phyloP scores from a whole-genome alignment of 2,888 invertebrate genomes.

The Pasiphila rectangulata region DNA sequence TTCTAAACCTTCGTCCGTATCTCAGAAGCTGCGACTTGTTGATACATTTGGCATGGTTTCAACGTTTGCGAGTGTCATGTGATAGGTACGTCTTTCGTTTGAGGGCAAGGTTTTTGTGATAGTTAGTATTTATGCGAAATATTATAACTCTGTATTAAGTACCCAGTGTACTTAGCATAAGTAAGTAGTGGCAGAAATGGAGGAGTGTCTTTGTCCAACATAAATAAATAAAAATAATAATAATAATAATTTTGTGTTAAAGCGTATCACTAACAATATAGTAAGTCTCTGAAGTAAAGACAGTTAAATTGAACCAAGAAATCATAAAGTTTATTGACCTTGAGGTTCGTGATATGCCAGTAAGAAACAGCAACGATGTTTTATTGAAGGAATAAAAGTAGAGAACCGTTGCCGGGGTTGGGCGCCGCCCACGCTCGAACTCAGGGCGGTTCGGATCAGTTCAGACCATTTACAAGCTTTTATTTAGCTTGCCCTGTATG shows the following conservation, averaged over 20 bases:
- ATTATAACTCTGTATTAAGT: too few species aligned
- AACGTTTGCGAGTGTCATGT: slow-evolving; percentile 19
- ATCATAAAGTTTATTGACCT: neutral
- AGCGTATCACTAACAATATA: neutral
- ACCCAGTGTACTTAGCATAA: too few species aligned
- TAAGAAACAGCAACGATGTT: slow-evolving; percentile 37
- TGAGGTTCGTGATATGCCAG: slow-evolving; percentile 7
- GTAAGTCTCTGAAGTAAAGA: neutral
- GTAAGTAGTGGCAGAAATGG: too few species aligned
- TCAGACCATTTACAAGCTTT: neutral
- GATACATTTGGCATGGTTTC: slow-evolving; percentile 32
- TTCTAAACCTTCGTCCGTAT: slow-evolving; percentile 1
- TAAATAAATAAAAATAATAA: too few species aligned
- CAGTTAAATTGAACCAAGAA: neutral
- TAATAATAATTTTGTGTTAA: too few species aligned
- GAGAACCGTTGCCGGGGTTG: slow-evolving; percentile 33
- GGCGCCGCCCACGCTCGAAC: slow-evolving; percentile 38
- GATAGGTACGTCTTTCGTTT: neutral
- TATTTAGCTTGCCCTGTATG: too few species aligned
- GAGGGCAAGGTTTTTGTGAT: slow-evolving; percentile 7
- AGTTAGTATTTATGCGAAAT: slow-evolving; percentile 1
- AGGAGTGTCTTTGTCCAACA: too few species aligned
- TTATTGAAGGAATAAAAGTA: slow-evolving; percentile 42
- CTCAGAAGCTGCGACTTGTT: slow-evolving; percentile 26
- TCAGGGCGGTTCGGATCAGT: slow-evolving; percentile 31